Base-by-base conservation (phyloP, 23 tunicate genomes). In the Diplosoma virens region DNA sequence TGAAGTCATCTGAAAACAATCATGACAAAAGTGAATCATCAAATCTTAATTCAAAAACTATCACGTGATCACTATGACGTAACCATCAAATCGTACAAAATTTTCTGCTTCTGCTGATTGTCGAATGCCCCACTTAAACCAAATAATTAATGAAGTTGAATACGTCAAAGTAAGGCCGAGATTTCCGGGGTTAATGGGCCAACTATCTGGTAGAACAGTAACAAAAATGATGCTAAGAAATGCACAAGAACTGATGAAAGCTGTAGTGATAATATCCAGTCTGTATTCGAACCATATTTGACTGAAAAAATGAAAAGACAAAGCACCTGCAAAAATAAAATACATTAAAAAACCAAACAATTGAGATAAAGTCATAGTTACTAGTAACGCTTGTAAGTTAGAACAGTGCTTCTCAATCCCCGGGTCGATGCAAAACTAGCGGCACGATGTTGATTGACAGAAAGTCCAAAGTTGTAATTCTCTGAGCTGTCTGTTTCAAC, bases 41-140 rank as follows among this genome's bases (percentile, higher is more conserved):
- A n/a, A n/a, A n/a, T n/a, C n/a, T n/a, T n/a, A n/a, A n/a, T n/a
- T n/a, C n/a, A n/a, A n/a, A n/a, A n/a, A n/a, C n/a, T n/a, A n/a
- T n/a, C n/a, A n/a, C n/a, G n/a, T n/a, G n/a, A n/a, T n/a, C n/a
- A n/a, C n/a, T n/a, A n/a, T n/a, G n/a, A n/a, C n/a, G n/a, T n/a
- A n/a, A n/a, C n/a, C n/a, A n/a, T n/a, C n/a, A n/a, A n/a, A 1
- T 32, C 80, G 58, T 50, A 92, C 97, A 80, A 92, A 55, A 32
- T 92, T 92, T 68, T 94, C 99, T 1, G 85, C 89, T 50, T 83
- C 95, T 0, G 99, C 79, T 34, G 87, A 79, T 48, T 89, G 91
- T 33, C 91, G 30, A 4, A 79, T 79, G 22, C 87, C 84, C 90
- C 91, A 94, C 59, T 94, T 95, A 33, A 94, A 79, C 90, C 86